Conservation (phyloP, 2,113 vertebrate species). For the Zapus hudsonius region DNA sequence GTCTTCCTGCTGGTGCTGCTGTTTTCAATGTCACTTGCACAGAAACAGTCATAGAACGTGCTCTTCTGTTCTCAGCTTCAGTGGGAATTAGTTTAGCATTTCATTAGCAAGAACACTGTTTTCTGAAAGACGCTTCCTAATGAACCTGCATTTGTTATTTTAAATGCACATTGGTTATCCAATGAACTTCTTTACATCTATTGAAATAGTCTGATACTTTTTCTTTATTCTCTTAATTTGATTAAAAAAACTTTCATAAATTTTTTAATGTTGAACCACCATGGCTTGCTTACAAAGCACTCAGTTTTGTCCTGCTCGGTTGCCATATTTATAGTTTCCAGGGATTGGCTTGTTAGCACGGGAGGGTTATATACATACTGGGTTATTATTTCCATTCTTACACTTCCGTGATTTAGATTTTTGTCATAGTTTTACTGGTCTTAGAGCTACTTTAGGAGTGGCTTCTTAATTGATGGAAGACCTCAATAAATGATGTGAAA, state of each 20-base stretch:
- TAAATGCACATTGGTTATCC: no score
- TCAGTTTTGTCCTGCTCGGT: not conserved
- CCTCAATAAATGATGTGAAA: conserved; percentile 16
- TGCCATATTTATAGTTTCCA: not conserved
- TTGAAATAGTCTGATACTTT: not conserved
- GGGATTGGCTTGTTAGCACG: not conserved
- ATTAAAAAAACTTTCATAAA: not conserved
- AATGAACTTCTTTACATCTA: not conserved
- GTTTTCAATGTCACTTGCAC: not conserved
- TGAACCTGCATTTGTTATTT: no score
- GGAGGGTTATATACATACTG: not conserved
- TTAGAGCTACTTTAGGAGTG: not conserved
- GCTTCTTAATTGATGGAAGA: conserved; percentile 36
- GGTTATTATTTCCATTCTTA: not conserved
- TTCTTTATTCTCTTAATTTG: conserved; percentile 2
- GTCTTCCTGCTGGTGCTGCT: not conserved
- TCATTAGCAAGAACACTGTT: not conserved
- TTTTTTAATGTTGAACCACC: not conserved
- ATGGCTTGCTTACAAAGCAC: not conserved
- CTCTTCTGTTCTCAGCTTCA: not conserved
- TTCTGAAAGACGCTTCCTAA: not conserved
- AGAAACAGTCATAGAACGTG: not conserved
- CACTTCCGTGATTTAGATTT: not conserved
- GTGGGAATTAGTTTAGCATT: conserved; percentile 19
- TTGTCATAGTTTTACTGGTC: not conserved